Evolutionary conservation across 2,113 vertebrate genomes (phyloP).

Genomic region (Chamaetylas fuelleborni): DNA sequence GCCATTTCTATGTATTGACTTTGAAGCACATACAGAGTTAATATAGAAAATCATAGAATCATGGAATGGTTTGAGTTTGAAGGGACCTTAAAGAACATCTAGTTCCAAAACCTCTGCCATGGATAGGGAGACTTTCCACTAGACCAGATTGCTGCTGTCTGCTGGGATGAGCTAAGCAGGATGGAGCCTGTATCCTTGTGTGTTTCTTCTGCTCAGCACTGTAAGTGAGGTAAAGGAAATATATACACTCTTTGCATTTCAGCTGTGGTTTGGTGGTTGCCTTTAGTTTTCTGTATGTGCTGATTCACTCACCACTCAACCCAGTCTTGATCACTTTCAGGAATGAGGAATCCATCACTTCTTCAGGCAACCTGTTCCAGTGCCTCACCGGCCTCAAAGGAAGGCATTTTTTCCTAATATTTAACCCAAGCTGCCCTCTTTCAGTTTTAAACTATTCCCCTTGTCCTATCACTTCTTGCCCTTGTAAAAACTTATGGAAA

Average conservation of each 20-base stretch:
- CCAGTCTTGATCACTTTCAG: not conserved
- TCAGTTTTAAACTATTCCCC: not conserved
- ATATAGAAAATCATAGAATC: not conserved
- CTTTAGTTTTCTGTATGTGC: not conserved
- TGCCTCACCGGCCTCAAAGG: not conserved
- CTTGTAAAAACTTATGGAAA: not conserved
- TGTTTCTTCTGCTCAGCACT: rapidly evolving
- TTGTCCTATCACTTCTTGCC: not conserved
- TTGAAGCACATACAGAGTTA: not conserved
- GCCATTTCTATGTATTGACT: not conserved
- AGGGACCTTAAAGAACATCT: not conserved
- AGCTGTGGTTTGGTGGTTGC: not conserved
- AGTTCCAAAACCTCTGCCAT: not conserved
- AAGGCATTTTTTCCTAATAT: not conserved
- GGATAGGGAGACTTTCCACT: not conserved
- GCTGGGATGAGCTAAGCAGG: not conserved
- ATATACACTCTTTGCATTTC: not conserved
- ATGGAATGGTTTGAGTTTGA: not conserved
- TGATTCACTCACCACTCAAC: rapidly evolving
- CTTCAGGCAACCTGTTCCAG: not conserved
- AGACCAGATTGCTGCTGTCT: not conserved
- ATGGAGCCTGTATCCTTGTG: not conserved
- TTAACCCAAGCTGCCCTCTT: not conserved
- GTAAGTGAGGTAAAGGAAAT: not conserved
- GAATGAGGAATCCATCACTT: not conserved